phyloP scores from a whole-genome alignment of 2,113 vertebrate species.

The Thunnus maccoyii region DNA sequence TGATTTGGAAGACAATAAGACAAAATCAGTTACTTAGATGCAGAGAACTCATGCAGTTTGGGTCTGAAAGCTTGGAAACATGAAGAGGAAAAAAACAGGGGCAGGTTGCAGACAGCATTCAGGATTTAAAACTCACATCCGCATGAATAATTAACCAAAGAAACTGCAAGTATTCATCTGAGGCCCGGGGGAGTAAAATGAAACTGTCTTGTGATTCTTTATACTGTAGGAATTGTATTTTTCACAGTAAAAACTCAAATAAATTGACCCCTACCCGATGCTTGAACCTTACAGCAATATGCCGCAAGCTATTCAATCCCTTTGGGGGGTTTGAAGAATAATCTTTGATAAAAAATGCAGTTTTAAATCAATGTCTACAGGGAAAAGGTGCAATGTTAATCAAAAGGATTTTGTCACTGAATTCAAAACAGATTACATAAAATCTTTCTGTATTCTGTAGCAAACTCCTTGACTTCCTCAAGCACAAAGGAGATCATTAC shows the following conservation, averaged over 20 bases:
- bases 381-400: constrained; percentile 76
- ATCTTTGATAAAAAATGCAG: constrained; percentile 78
- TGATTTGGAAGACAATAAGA: constrained; percentile 26
- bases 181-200: constrained; percentile 73
- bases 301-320: constrained; percentile 58
- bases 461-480: constrained; percentile 66
- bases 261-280: constrained; percentile 49
- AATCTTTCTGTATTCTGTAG: constrained; percentile 74
- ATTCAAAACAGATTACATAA: constrained; percentile 77
- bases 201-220: constrained; percentile 73
- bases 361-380: constrained; percentile 61
- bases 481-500: constrained; percentile 71
- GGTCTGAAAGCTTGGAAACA: constrained; percentile 43
- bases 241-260: constrained; percentile 58
- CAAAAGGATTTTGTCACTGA: constrained; percentile 73
- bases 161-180: constrained; percentile 76
- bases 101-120: constrained; percentile 65
- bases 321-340: constrained; percentile 48
- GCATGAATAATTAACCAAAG: constrained; percentile 85
- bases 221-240: constrained; percentile 59
- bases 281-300: constrained; percentile 59
- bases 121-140: constrained; percentile 80
- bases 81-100: constrained; percentile 55
- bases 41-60: constrained; percentile 29
- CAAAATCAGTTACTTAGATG: constrained; percentile 16